Evolutionary conservation across 1,140 invertebrate species (phyloP), one percentile per base, ranked within the genome.

Genomic region (Scaptomyza pallida): DNA sequence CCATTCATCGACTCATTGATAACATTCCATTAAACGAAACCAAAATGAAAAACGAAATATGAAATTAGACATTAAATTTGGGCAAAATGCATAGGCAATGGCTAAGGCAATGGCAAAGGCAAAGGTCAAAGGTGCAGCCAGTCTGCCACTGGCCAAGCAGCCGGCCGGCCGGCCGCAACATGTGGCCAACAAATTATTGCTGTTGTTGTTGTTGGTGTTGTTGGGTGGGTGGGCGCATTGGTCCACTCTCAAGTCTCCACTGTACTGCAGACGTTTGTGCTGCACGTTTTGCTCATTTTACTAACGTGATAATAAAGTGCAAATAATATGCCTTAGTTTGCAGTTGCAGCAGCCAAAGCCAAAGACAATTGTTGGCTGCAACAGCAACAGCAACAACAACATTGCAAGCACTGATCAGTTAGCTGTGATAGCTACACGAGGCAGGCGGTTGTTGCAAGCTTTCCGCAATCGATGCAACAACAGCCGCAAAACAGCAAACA

Each of bases 241-340:
- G 55, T 51, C 35, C 45, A 50, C 37, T 59, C 44, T 30, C 2
- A 1, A 30, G 21, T 2, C 33, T 60, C 59, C 19, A 30, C 26
- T 30, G 26, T 30, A 30, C 33, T 72, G 33, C 37, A 26, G 54
- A 43, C 47, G 71, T 68, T 73, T 71, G 26, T 30, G 65, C 72
- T 86, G 81, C 85, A 85, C 85, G 78, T 89, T 90, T 90, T 77
- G 71, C 82, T 90, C 77, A 90, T 89, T 90, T 80, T 69, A 71
- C 85, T 90, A 90, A 90, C 89, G 89, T 90, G 89, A 90, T 90
- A 90, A 90, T 90, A 90, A 90, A 90, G 89, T 90, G 89, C 89
- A 90, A 90, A 90, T 90, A 90, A 90, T 90, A 90, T 80, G 80
- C 68, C 82, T 80, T 52, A 79, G 65, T 65, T 33, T 51, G 47